Evolutionary conservation across 2,888 invertebrate genomes (phyloP).

Genomic region (Aromia moschata): DNA sequence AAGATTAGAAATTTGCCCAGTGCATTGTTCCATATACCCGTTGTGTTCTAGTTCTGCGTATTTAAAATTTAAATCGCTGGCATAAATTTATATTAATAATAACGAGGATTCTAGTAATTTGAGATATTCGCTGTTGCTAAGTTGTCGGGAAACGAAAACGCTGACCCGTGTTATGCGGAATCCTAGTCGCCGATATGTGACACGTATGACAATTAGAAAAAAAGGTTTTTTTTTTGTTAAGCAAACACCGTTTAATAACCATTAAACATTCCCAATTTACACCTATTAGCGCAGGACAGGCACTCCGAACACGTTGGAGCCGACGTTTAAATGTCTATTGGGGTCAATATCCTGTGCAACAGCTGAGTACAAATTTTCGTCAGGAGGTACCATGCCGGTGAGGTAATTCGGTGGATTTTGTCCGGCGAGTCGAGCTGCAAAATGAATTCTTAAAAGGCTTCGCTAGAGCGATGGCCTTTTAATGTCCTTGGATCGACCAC

Average conservation of each 20-base stretch:
- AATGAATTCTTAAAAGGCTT: constrained; percentile 20
- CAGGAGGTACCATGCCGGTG: constrained; percentile 20
- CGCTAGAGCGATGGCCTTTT: constrained; percentile 34
- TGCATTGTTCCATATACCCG: constrained; percentile 5
- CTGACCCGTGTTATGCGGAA: constrained; percentile 17
- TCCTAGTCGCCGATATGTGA: constrained; percentile 23
- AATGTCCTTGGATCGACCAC: constrained; percentile 36
- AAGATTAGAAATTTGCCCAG: constrained; percentile 8
- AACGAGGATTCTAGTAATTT: constrained; percentile 7
- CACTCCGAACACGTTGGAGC: constrained; percentile 15
- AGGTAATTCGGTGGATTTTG: constrained; percentile 18
- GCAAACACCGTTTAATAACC: background rate
- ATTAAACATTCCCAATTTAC: constrained; percentile 17
- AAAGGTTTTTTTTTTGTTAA: background rate
- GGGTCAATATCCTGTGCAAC: constrained; percentile 33
- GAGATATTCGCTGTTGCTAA: constrained; percentile 22
- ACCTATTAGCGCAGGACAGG: constrained; percentile 15
- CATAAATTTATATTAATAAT: constrained; percentile 14
- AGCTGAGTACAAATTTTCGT: constrained; percentile 31
- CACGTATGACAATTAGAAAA: constrained; percentile 16
- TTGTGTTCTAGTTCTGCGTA: constrained; percentile 22
- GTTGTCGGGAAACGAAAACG: constrained; percentile 16
- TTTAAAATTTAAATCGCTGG: constrained; percentile 36
- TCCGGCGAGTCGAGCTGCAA: constrained; percentile 34
- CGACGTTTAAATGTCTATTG: constrained; percentile 31